These are phyloP conservation scores for Zaprionus nigranus DNA, from an alignment of 1,140 invertebrate genomes.

Conservation along the genomic window DNA sequence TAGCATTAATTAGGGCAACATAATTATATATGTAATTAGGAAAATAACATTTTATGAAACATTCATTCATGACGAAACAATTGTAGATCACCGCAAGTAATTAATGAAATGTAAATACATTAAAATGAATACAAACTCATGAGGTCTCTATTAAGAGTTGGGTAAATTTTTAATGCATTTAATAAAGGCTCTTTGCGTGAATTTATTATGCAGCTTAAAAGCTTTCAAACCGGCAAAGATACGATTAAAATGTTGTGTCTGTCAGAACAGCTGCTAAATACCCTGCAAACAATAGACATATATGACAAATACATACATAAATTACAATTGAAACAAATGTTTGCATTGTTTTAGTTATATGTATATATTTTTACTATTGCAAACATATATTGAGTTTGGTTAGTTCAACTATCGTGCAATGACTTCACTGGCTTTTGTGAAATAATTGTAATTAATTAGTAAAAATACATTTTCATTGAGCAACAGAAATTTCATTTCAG, in stretches of 20 bases:
- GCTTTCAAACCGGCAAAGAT: neutral
- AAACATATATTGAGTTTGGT: neutral
- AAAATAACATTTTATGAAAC: neutral
- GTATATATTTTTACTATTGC: neutral
- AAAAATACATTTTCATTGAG: neutral
- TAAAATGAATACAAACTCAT: neutral
- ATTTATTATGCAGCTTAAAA: slow-evolving; percentile 28
- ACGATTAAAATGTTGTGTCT: neutral
- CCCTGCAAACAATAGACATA: neutral
- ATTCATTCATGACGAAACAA: neutral
- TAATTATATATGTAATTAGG: neutral
- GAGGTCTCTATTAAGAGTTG: neutral
- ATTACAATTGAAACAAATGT: neutral
- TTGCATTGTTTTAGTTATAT: neutral
- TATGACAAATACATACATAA: neutral
- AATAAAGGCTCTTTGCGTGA: slow-evolving; percentile 38
- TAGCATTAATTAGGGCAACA: neutral
- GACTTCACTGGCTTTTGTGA: neutral
- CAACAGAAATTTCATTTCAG: neutral
- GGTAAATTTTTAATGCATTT: slow-evolving; percentile 40
- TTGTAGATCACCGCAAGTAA: neutral
- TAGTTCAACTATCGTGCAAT: neutral
- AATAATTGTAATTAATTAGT: neutral
- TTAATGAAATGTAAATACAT: slow-evolving; percentile 1
- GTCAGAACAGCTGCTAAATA: neutral